A percentile compares a stretch with the other conserved stretches of the same genome.
Evolutionary conservation across 2,888 invertebrate genomes (phyloP).

Genomic region (Phyllotreta striolata): DNA sequence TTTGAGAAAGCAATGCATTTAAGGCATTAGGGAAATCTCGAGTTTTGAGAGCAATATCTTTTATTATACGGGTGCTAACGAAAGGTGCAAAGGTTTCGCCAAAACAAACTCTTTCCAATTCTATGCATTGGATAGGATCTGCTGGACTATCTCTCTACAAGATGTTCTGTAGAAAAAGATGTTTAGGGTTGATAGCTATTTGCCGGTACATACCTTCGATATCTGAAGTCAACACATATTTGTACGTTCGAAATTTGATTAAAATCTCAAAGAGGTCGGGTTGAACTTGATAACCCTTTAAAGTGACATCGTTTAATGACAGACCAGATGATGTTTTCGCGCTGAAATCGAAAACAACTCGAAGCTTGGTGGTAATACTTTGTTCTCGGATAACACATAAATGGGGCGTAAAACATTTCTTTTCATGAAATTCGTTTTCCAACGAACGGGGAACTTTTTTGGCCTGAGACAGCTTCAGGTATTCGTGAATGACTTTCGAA

Average conservation of each 20-base stretch:
- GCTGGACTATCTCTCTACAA: conserved; percentile 12
- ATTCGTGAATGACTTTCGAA: conserved; percentile 34
- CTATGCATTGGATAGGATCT: conserved; percentile 3
- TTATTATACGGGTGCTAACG: not conserved
- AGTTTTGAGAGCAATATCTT: conserved; percentile 9
- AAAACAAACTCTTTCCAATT: conserved; percentile 1
- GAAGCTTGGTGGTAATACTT: conserved; percentile 27
- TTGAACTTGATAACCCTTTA: conserved; percentile 33
- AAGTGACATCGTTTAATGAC: conserved; percentile 35
- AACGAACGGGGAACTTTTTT: conserved; percentile 15
- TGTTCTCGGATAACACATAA: conserved; percentile 27
- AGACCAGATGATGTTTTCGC: conserved; percentile 20
- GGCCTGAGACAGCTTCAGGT: conserved; percentile 21
- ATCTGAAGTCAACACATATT: no score
- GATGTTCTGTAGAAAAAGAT: conserved; percentile 9
- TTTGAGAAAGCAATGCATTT: conserved; percentile 8
- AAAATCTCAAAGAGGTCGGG: conserved; percentile 35
- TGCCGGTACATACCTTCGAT: no score
- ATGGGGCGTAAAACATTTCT: conserved; percentile 33
- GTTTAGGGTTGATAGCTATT: conserved; percentile 1
- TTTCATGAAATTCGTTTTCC: conserved; percentile 14
- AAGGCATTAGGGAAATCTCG: conserved; percentile 9
- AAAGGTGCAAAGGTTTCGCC: conserved; percentile 8
- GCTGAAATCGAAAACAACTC: conserved; percentile 38
- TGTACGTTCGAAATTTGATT: no score